Evolutionary conservation across 2,888 invertebrate genomes (phyloP), one percentile per base, ranked within the genome.

Genomic region (Tenodera sinensis): DNA sequence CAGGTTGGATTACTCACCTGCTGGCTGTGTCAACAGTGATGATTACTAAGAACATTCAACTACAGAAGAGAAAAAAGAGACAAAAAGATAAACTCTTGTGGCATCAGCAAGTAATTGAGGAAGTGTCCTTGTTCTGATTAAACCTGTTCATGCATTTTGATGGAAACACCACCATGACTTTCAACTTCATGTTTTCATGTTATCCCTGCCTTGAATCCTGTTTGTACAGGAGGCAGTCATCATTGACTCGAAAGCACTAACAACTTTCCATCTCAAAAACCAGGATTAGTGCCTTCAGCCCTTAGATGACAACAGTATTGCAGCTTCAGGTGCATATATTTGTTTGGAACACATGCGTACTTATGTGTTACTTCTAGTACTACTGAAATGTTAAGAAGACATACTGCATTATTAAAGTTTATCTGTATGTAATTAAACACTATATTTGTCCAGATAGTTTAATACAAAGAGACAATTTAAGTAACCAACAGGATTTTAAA

Each of bases 131-230:
- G 34, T 85, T 34, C 54, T 25, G 54, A 85, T 42, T 42, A 14
- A 85, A 85, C 28, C 85, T 85, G 47, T 27, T 15, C 12, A 34
- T 30, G 28, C 25, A 81, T 20, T 82, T 82, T 12, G n/a, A 82
- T 30, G 28, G 28, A 28, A 84, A 28, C 34, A 82, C n/a, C 30
- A 71, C 81, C 88, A 85, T 28, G n/a, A 20, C 8, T 81, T 83
- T 85, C 84, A 88, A 54, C 88, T 84, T 88, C 88, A 88, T 88
- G 88, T 88, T 88, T 88, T 88, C 85, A 88, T 88, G 84, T 71
- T 25, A 25, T 25, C 34, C 30, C 28, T 25, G 30, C 25, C 34
- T 34, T 9, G 25, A 30, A 9, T 30, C 34, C 30, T 28, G 25
- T 25, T 84, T 28, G 28, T 84, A 20, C 84, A 84, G 28, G 25